These are phyloP conservation scores for Morpho deidamia DNA, from an alignment of 2,888 invertebrate genomes.

Conservation along the genomic window DNA sequence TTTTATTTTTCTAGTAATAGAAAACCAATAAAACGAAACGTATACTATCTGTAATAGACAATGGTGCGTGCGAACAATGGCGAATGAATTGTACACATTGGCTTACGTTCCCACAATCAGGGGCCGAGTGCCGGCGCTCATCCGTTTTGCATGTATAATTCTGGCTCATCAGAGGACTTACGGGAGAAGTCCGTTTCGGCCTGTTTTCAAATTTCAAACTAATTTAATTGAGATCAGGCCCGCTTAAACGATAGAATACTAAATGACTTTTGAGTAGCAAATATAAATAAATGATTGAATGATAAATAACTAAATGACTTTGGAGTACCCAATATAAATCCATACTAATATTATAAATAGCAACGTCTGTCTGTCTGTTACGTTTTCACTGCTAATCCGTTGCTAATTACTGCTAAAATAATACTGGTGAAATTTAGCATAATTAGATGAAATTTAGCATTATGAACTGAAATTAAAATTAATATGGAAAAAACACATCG, in stretches of 20 bases:
- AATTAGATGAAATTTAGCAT: too few relatives aligned
- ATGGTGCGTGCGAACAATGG: conserved; percentile 8
- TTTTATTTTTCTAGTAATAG: too few relatives aligned
- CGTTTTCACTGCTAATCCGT: too few relatives aligned
- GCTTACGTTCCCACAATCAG: conserved; percentile 17
- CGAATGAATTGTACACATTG: conserved; percentile 9
- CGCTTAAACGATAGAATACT: not conserved
- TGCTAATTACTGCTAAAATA: too few relatives aligned
- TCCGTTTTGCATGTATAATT: conserved; percentile 23
- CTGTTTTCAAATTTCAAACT: not conserved
- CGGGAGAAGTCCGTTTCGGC: conserved; percentile 4
- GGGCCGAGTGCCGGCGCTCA: conserved; percentile 6
- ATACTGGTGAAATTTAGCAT: too few relatives aligned
- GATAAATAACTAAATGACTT: too few relatives aligned
- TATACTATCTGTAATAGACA: conserved; percentile 6
- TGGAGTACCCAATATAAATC: too few relatives aligned
- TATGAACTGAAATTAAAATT: too few relatives aligned
- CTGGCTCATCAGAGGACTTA: conserved; percentile 17
- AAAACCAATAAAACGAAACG: not conserved
- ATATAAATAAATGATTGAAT: too few relatives aligned
- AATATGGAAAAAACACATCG: too few relatives aligned
- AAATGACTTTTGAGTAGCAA: not conserved
- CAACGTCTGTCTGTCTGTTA: too few relatives aligned
- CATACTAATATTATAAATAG: too few relatives aligned
- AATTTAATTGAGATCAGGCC: conserved; percentile 6